Conservation (phyloP, 2,797 vertebrate species). For the Vultur gryphus region DNA sequence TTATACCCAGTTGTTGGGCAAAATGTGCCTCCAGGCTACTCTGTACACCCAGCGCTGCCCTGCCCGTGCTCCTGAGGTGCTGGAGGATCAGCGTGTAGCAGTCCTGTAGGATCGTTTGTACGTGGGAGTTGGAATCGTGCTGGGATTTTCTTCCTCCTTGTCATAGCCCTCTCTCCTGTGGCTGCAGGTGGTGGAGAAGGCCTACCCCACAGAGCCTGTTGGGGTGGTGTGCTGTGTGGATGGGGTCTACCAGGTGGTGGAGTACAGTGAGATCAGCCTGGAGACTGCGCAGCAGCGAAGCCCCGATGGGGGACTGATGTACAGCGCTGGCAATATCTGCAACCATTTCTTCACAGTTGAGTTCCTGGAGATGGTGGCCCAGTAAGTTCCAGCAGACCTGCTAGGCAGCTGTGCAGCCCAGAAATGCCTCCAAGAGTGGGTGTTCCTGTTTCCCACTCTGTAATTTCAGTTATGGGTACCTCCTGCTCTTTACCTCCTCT, state of each 20-base stretch:
- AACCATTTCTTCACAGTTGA: slow-evolving; percentile 91
- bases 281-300: slow-evolving; percentile 72
- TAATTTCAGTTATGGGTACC: background rate
- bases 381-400: slow-evolving; percentile 71
- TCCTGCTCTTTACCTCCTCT: background rate
- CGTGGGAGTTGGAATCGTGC: background rate
- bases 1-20: background rate
- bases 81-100: background rate
- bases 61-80: background rate
- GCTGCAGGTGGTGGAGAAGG: slow-evolving; percentile 90
- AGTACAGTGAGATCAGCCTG: slow-evolving; percentile 88
- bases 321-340: slow-evolving; percentile 89
- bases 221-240: slow-evolving; percentile 90
- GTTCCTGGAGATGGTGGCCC: slow-evolving; percentile 81
- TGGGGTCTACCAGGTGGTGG: slow-evolving; percentile 87
- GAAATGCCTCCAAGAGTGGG: background rate
- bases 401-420: background rate
- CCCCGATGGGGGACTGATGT: slow-evolving; percentile 77
- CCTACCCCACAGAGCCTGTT: slow-evolving; percentile 83
- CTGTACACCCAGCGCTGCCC: background rate
- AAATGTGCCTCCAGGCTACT: background rate
- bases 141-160: background rate
- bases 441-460: background rate
- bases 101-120: background rate
- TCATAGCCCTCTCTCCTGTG: background rate